A percentile compares a stretch with the other conserved stretches of the same genome.
Evolutionary conservation across 2,113 vertebrate species (phyloP).

Genomic region (Cygnus atratus): DNA sequence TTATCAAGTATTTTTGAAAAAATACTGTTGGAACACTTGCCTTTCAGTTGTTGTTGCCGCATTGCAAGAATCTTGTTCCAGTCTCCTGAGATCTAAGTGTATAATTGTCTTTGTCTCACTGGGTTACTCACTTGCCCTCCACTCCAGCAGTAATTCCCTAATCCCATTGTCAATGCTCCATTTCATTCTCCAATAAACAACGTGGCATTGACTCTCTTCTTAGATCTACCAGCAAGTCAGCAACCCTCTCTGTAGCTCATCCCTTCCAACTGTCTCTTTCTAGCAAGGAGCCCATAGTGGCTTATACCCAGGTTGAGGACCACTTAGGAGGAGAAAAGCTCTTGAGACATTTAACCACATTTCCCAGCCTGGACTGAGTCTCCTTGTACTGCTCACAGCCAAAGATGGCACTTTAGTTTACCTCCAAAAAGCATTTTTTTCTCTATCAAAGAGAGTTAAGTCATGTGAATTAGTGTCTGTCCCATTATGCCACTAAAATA

Average conservation of each 20-base stretch:
- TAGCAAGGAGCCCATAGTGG: not conserved
- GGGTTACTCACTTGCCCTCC: not conserved
- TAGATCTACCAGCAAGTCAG: not conserved
- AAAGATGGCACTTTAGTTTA: not conserved
- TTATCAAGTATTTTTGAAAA: slow-evolving; percentile 6
- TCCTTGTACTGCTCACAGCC: not conserved
- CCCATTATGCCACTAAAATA: not conserved
- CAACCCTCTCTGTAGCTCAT: not conserved
- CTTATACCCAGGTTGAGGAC: not conserved
- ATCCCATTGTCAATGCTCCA: not conserved
- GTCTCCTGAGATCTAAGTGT: not conserved
- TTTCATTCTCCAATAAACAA: not conserved
- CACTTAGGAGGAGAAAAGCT: not conserved
- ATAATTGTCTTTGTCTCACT: not conserved
- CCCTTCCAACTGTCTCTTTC: not conserved
- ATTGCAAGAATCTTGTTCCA: not conserved
- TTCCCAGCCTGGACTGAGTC: not conserved
- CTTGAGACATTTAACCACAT: not conserved
- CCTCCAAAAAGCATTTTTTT: not conserved
- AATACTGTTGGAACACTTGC: not conserved
- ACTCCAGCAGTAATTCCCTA: not conserved
- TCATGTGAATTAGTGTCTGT: not conserved
- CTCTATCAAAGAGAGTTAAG: not conserved
- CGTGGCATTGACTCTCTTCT: not conserved
- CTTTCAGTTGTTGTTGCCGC: not conserved